phyloP scores from a whole-genome alignment of 2,888 invertebrate species.

The Athalia rosae region DNA sequence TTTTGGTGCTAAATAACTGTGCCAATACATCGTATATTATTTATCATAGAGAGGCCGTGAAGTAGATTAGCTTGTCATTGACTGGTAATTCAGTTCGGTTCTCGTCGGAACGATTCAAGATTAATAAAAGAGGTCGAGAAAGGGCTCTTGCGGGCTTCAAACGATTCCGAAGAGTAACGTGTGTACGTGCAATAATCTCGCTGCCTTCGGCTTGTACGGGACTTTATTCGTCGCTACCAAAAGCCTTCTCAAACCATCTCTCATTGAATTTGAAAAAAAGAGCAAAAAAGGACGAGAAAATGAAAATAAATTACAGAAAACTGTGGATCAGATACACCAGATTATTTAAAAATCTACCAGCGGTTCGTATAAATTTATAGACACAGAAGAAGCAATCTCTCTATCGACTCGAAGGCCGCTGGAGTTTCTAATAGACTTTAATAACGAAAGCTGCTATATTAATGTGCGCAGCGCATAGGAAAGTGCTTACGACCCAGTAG shows the following conservation, averaged over 20 bases:
- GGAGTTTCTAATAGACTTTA: background rate
- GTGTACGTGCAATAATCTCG: too few species aligned
- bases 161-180: background rate
- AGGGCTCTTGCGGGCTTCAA: background rate
- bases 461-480: too few species aligned
- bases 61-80: conserved; percentile 22
- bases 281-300: too few species aligned
- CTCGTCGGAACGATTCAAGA: conserved; percentile 14
- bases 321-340: background rate
- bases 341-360: background rate
- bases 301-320: too few species aligned
- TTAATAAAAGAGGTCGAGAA: conserved; percentile 23
- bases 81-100: conserved; percentile 31
- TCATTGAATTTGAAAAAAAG: too few species aligned
- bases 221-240: too few species aligned
- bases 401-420: background rate
- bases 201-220: too few species aligned
- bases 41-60: conserved; percentile 19
- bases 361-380: conserved; percentile 1
- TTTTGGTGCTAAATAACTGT: background rate
- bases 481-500: background rate
- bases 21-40: background rate
- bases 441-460: background rate
- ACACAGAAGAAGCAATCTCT: background rate
- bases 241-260: too few species aligned